Evolutionary conservation across 2,113 vertebrate genomes (phyloP).

Genomic region (Myrmophylax atrothorax): DNA sequence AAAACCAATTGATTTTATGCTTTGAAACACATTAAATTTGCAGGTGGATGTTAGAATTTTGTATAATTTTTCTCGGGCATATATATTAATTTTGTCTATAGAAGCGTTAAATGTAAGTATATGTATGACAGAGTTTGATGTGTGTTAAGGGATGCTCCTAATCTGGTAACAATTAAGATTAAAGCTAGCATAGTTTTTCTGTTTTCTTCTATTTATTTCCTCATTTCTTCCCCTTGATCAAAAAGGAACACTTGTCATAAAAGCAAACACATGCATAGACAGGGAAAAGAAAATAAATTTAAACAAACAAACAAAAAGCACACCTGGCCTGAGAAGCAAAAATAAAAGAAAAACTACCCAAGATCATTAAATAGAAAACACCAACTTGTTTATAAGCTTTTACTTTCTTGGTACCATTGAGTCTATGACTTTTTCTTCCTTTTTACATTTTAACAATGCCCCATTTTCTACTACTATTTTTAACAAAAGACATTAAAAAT

Average conservation of each 20-base stretch:
- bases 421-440: neutral
- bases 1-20: neutral
- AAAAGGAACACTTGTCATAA: neutral
- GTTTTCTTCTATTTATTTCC: neutral
- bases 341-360: neutral
- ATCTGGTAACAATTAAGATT: neutral
- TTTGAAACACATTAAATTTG: neutral
- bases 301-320: neutral
- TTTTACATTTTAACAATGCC: neutral
- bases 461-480: neutral
- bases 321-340: neutral
- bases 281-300: neutral
- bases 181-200: neutral
- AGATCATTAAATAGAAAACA: neutral
- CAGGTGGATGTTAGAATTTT: neutral
- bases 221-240: neutral
- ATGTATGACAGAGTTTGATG: neutral
- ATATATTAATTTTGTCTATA: neutral
- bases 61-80: neutral
- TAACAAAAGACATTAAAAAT: neutral
- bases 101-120: neutral
- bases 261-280: neutral
- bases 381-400: rapidly evolving
- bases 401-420: neutral
- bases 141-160: neutral